Percentiles rank a stretch among this genome's conserved stretches.
Evolutionary conservation across 2,888 invertebrate genomes (phyloP).

Genomic region (Eupithecia vulgata): DNA sequence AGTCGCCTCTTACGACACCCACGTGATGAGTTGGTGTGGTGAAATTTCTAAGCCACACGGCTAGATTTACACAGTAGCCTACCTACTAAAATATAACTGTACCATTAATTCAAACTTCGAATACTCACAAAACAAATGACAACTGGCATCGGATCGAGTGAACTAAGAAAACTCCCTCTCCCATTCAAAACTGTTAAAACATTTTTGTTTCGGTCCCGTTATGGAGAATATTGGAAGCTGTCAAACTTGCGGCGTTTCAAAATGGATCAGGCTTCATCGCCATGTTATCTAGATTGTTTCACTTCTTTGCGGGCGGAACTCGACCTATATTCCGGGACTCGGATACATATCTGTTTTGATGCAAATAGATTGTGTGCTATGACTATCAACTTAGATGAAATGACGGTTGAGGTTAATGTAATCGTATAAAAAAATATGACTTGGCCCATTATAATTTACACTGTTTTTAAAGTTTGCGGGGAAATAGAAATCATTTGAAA

Average conservation of each 20-base stretch:
- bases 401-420: no score
- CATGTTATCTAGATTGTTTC: slow-evolving; percentile 38
- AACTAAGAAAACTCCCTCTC: neutral
- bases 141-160: neutral
- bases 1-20: no score
- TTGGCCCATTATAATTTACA: no score
- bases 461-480: no score
- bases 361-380: slow-evolving; percentile 57
- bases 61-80: no score
- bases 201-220: neutral
- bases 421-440: no score
- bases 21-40: no score
- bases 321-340: slow-evolving; percentile 67
- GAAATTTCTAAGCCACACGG: no score
- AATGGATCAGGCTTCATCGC: neutral
- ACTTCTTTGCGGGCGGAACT: slow-evolving; percentile 50
- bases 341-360: slow-evolving; percentile 64
- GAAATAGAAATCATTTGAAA: no score
- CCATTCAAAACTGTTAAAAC: neutral
- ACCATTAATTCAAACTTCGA: neutral
- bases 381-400: slow-evolving; percentile 39
- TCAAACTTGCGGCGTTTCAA: slow-evolving; percentile 1
- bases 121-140: neutral
- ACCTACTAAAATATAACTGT: neutral
- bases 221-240: slow-evolving; percentile 1